A percentile compares a stretch with the other conserved stretches of the same genome.
Conservation (phyloP, 2,113 vertebrate genomes). For the Pycnonotus jocosus region DNA sequence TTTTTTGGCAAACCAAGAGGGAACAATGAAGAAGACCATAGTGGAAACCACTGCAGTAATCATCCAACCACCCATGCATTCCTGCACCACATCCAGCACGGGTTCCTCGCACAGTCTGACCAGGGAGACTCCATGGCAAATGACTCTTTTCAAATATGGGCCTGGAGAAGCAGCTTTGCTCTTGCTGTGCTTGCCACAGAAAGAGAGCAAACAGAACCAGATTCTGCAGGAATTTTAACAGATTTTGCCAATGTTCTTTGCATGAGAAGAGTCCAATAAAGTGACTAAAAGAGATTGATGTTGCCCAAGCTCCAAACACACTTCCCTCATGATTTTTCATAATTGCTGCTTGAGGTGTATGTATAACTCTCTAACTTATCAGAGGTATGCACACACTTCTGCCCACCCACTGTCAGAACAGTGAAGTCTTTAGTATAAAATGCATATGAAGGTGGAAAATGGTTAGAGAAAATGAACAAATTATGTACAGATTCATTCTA, state of each 20-base stretch:
- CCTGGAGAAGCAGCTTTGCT: background rate
- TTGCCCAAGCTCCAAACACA: background rate
- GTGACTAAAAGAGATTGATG: background rate
- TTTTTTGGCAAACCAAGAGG: background rate
- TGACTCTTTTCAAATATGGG: background rate
- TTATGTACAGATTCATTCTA: background rate
- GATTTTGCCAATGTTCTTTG: background rate
- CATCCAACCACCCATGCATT: background rate
- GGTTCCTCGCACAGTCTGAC: background rate
- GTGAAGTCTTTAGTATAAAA: background rate
- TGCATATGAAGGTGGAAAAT: background rate
- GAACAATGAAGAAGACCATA: background rate
- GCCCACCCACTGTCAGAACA: background rate
- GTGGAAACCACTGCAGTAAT: background rate
- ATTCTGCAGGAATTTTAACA: background rate
- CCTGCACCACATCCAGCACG: background rate
- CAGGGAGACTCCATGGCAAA: background rate
- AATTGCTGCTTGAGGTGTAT: background rate
- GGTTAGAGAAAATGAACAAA: background rate
- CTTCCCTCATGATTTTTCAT: background rate
- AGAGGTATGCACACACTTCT: background rate
- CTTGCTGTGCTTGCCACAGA: background rate
- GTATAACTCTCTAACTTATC: background rate
- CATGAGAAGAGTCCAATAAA: background rate
- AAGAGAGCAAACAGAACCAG: background rate